phyloP scores from a whole-genome alignment of 2,113 vertebrate genomes.

The Enhydra lutris region DNA sequence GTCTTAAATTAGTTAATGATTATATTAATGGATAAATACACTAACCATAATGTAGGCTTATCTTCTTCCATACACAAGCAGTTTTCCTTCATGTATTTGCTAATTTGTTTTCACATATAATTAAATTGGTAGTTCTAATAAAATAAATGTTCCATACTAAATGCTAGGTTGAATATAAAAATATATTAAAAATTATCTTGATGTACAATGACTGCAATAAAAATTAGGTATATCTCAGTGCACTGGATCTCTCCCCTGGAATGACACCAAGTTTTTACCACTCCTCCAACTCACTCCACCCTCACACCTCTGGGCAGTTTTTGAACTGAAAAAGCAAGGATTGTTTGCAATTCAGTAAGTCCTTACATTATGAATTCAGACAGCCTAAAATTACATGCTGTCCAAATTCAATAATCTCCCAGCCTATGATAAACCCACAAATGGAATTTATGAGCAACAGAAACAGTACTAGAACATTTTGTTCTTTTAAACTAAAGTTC shows the following conservation, averaged over 20 bases:
- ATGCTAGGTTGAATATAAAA: not conserved
- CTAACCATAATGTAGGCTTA: not conserved
- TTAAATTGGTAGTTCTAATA: slow-evolving; percentile 39
- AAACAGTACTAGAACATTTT: not conserved
- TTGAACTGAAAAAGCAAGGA: not conserved
- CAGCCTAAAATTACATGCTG: slow-evolving; percentile 31
- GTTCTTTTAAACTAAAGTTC: slow-evolving; percentile 35
- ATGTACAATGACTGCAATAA: not conserved
- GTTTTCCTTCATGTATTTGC: slow-evolving; percentile 2
- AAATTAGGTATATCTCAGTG: not conserved
- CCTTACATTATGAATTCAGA: not conserved
- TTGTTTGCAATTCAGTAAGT: slow-evolving; percentile 15
- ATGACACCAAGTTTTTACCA: not conserved
- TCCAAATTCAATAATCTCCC: not conserved
- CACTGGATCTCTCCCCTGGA: not conserved
- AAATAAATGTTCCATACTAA: slow-evolving; percentile 35
- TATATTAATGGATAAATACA: slow-evolving; percentile 39
- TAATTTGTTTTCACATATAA: slow-evolving; percentile 48
- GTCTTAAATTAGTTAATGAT: slow-evolving; percentile 14
- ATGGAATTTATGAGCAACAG: slow-evolving; percentile 23
- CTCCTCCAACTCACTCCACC: rapidly evolving
- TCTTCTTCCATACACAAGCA: not conserved
- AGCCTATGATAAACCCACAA: not conserved
- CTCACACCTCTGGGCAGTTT: not conserved
- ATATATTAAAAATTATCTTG: not conserved